Percentiles rank a stretch among this genome's conserved stretches.
These are phyloP conservation scores for Dendrocincla tyrannina DNA, from an alignment of 2,797 vertebrate species.

Conservation along the genomic window DNA sequence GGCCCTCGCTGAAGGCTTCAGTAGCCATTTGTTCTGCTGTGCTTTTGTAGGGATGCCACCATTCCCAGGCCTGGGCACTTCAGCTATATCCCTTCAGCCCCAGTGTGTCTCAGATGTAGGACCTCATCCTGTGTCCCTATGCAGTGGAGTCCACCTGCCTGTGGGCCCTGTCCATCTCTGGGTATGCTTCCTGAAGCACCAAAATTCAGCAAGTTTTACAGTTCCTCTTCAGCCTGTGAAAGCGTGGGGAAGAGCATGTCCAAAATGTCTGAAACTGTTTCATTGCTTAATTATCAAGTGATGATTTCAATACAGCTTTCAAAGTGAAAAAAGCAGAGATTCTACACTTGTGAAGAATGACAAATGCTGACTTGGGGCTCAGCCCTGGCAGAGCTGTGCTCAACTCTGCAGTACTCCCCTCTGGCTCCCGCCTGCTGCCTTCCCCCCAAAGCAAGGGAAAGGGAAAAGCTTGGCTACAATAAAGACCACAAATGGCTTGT, in stretches of 20 bases:
- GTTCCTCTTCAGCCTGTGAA: background rate
- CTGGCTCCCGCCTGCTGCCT: background rate
- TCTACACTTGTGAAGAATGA: background rate
- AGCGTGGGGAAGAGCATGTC: background rate
- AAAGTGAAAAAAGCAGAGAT: background rate
- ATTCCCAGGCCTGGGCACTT: background rate
- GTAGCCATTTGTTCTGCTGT: fast-evolving
- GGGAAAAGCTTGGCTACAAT: background rate
- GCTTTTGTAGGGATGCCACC: background rate
- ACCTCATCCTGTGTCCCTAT: background rate
- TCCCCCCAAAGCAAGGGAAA: background rate
- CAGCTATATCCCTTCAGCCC: background rate
- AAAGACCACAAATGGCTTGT: background rate
- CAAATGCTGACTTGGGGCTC: fast-evolving
- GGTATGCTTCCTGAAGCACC: background rate
- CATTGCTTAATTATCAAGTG: background rate
- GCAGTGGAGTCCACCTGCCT: background rate
- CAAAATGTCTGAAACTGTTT: background rate
- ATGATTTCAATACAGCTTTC: background rate
- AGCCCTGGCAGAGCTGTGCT: background rate
- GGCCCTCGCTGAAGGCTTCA: background rate
- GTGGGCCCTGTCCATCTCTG: background rate
- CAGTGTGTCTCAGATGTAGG: background rate
- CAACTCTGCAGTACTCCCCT: background rate
- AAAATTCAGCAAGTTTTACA: background rate